A percentile compares a stretch with the other conserved stretches of the same genome.
Evolutionary conservation across 1,140 invertebrate genomes (phyloP).

Genomic region (Hylaeus anthracinus): DNA sequence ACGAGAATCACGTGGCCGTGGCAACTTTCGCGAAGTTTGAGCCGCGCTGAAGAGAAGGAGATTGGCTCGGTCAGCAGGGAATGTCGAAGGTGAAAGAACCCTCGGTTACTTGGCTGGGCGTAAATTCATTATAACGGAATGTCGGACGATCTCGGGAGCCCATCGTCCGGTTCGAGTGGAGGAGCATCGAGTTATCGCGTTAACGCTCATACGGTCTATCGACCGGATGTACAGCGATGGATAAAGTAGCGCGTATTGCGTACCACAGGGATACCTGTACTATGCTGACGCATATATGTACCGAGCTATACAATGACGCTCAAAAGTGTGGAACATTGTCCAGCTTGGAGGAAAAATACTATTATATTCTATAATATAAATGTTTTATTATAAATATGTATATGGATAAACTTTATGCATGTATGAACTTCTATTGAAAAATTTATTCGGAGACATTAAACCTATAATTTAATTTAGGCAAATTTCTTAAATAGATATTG

Average conservation of each 20-base stretch:
- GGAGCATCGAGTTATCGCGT: constrained; percentile 62
- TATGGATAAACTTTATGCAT: too few species aligned
- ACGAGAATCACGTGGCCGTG: constrained; percentile 45
- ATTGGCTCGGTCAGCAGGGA: constrained; percentile 23
- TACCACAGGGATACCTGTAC: constrained; percentile 52
- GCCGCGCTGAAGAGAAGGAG: constrained; percentile 2
- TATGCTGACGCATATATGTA: constrained; percentile 24
- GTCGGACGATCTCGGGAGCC: constrained; percentile 50
- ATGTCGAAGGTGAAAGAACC: constrained; percentile 4
- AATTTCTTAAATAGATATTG: too few species aligned
- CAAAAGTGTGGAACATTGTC: too few species aligned
- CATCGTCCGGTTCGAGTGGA: constrained; percentile 36
- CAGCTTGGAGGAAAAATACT: too few species aligned
- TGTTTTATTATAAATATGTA: too few species aligned
- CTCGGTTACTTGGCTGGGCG: constrained; percentile 19
- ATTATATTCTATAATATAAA: too few species aligned
- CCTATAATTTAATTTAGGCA: too few species aligned
- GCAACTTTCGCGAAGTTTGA: constrained; percentile 47
- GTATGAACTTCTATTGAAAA: too few species aligned
- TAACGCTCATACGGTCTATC: constrained; percentile 62
- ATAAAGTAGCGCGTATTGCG: constrained; percentile 61
- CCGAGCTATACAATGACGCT: background rate
- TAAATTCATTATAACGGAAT: constrained; percentile 64
- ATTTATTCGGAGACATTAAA: too few species aligned
- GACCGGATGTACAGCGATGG: constrained; percentile 49